phyloP scores from a whole-genome alignment of 2,888 invertebrate species.

The Ferdinandea cuprea region DNA sequence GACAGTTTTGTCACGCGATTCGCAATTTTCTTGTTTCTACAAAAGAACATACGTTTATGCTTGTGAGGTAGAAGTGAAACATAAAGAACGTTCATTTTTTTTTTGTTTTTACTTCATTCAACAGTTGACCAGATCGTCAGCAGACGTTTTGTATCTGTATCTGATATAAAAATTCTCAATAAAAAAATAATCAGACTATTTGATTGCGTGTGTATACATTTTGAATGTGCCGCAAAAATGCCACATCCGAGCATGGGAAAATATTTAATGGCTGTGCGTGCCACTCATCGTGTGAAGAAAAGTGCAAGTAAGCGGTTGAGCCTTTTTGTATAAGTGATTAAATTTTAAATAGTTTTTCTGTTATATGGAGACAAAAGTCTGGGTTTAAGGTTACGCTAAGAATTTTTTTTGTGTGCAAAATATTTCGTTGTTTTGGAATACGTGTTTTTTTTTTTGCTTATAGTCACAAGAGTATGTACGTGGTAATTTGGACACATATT shows the following conservation, averaged over 20 bases:
- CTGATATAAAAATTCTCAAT: constrained; percentile 1
- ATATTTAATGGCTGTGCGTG: constrained; percentile 80
- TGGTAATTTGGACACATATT: too few species aligned
- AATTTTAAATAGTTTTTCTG: constrained; percentile 8
- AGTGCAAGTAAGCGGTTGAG: constrained; percentile 60
- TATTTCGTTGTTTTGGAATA: too few species aligned
- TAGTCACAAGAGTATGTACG: too few species aligned
- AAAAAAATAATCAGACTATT: constrained; percentile 29
- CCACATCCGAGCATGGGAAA: constrained; percentile 78
- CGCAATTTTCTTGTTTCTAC: too few species aligned
- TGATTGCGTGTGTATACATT: constrained; percentile 26
- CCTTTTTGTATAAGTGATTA: constrained; percentile 22
- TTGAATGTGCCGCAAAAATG: constrained; percentile 42
- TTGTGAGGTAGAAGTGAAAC: too few species aligned
- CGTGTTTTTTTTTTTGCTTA: too few species aligned
- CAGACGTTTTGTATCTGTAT: constrained; percentile 23
- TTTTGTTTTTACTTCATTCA: constrained; percentile 57
- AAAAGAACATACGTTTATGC: too few species aligned
- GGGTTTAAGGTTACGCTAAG: background rate
- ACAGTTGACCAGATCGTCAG: constrained; percentile 40
- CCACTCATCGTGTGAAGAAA: constrained; percentile 49
- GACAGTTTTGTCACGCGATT: constrained; percentile 51
- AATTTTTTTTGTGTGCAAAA: too few species aligned
- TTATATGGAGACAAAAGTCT: background rate
- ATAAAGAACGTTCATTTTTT: constrained; percentile 34